Conservation (phyloP, 37 sponge, comb jelly and placozoan genomes). For the Theonella swinhoei region DNA sequence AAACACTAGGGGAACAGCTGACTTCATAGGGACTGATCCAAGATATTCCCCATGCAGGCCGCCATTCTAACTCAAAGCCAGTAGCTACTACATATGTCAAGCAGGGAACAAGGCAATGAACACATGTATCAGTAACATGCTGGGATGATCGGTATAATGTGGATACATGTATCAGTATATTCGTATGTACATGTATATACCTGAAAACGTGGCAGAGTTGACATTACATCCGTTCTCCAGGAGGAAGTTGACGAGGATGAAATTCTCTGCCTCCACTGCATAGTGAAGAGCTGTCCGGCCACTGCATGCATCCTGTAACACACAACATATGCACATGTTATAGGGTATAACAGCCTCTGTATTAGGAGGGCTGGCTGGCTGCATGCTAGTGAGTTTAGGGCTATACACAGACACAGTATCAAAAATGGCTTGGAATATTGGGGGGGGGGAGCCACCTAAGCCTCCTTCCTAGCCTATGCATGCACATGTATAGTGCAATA, state of each 20-base stretch:
- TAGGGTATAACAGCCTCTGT: no score
- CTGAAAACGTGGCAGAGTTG: slow-evolving; percentile 78
- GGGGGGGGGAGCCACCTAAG: neutral
- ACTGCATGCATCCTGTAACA: slow-evolving; percentile 74
- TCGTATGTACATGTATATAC: slow-evolving; percentile 19
- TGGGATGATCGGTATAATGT: no score
- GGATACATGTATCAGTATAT: no score
- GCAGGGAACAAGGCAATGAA: no score
- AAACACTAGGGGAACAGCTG: no score
- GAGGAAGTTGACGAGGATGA: slow-evolving; percentile 69
- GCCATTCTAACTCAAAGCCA: no score
- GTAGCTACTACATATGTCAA: no score
- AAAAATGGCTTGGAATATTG: neutral
- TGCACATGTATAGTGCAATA: neutral
- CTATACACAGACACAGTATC: neutral
- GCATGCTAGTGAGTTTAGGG: neutral
- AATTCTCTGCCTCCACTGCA: slow-evolving; percentile 87
- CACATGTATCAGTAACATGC: no score
- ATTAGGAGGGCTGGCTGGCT: no score
- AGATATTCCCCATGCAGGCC: no score
- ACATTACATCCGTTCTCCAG: slow-evolving; percentile 69
- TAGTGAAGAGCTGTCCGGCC: slow-evolving; percentile 85
- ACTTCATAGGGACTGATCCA: no score
- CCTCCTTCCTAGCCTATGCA: neutral
- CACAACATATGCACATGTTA: neutral